Evolutionary conservation across 2,797 vertebrate species (phyloP), one percentile per base, ranked within the genome.

Genomic region (Decapterus maruadsi): DNA sequence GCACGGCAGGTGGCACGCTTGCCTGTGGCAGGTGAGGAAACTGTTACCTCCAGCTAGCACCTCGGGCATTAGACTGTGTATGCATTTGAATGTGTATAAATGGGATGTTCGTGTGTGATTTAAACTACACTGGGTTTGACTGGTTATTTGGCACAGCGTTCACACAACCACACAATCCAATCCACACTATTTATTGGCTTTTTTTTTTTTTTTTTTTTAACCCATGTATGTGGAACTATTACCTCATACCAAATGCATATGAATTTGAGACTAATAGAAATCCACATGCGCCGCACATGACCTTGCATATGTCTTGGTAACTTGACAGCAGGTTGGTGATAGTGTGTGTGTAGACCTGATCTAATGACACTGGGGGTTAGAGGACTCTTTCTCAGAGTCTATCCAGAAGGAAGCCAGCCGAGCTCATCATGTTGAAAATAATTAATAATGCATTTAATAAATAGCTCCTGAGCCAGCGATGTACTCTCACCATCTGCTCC

Each of bases 391-490:
- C 71, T 78, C 82, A 68, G 62, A 90, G 88, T 86, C 20, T 46
- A 84, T 88, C 87, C 93, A 94, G 91, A 92, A 92, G 90, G 92
- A 87, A 92, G 88, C 89, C 87, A 89, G 82, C 89, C 75, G 91
- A 93, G 91, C 93, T 93, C 90, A 92, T 94, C 90, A 89, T 94
- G 93, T 94, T 93, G 87, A 94, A 95, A 95, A 95, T 95, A 95
- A 95, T 95, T 95, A 95, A 95, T 95, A 95, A 94, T 92, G 77
- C 92, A 94, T 95, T 95, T 95, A 95, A 95, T 95, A 95, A 95
- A 95, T 95, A 92, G 92, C 95, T 95, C 90, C 92, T 93, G 94
- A 93, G 93, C 93, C 91, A 72, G 87, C 84, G 66, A 94, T 90
- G 92, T 85, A 92, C 93, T 92, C 92, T 92, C 92, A 84, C 94